Conservation (phyloP, 2,113 vertebrate genomes). For the Lophochroa leadbeateri region DNA sequence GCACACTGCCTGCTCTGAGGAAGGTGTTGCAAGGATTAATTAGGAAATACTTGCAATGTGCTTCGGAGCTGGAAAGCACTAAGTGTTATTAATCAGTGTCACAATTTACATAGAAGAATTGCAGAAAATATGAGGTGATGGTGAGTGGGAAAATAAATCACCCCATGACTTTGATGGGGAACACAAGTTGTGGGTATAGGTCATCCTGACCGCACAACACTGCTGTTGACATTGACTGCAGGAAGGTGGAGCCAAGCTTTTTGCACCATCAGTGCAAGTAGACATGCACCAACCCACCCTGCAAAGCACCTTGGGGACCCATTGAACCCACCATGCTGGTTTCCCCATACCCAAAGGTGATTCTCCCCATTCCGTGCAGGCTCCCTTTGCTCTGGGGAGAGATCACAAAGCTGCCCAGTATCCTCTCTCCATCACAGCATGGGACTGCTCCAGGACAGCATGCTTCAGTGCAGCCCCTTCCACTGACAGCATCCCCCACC, state of each 20-base stretch:
- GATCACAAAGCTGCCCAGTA: background rate
- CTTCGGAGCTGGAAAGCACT: background rate
- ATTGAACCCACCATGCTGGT: accelerated
- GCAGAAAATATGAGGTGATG: background rate
- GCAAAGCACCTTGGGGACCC: background rate
- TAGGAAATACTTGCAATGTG: slow-evolving; percentile 12
- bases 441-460: background rate
- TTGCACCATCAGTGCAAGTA: accelerated
- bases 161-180: background rate
- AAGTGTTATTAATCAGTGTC: slow-evolving; percentile 40
- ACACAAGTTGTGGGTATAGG: background rate
- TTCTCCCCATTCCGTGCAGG: background rate
- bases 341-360: background rate
- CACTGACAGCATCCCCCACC: accelerated
- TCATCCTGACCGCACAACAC: background rate
- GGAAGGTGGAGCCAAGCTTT: background rate
- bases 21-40: slow-evolving; percentile 22
- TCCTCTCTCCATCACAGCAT: accelerated
- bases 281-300: background rate
- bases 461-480: accelerated
- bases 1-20: background rate
- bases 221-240: background rate
- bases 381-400: background rate
- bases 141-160: background rate
- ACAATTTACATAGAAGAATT: background rate